Evolutionary conservation across 2,888 invertebrate genomes (phyloP).

Genomic region (Pristionchus exspectatus): DNA sequence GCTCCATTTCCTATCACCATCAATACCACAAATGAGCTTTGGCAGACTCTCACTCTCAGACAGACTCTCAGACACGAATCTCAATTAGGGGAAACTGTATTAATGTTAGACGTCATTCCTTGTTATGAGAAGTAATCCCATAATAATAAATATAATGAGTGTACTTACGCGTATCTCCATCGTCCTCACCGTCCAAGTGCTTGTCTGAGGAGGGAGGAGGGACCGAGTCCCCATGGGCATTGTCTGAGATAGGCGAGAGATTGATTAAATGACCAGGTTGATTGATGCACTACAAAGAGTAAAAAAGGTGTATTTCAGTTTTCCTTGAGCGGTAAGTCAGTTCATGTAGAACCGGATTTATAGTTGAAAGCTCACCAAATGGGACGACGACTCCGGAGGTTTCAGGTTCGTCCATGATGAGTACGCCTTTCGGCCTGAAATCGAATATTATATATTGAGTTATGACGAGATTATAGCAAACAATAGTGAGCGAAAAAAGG

Average conservation of each 20-base stretch:
- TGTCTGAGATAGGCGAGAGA: neutral
- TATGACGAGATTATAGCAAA: neutral
- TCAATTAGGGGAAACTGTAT: too few species aligned
- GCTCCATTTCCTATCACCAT: too few species aligned
- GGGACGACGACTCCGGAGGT: conserved; percentile 17
- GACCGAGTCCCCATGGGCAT: neutral
- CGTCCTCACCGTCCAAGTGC: conserved; percentile 11
- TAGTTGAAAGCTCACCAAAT: neutral
- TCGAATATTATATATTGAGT: neutral
- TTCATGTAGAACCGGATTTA: too few species aligned
- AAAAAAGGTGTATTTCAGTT: too few species aligned
- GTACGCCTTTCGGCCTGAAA: neutral
- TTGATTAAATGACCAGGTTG: too few species aligned
- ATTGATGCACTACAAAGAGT: too few species aligned
- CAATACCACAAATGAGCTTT: too few species aligned
- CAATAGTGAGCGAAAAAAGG: neutral
- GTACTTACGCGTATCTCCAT: conserved; percentile 42
- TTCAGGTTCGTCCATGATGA: conserved; percentile 43
- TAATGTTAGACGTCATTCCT: too few species aligned
- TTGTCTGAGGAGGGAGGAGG: conserved; percentile 25
- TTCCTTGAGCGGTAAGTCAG: too few species aligned
- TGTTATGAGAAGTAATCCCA: neutral
- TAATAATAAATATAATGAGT: neutral
- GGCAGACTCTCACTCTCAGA: too few species aligned
- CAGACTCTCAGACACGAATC: too few species aligned